Evolutionary conservation across 2,113 vertebrate species (phyloP), one percentile per base, ranked within the genome.

Genomic region (Xyrauchen texanus): DNA sequence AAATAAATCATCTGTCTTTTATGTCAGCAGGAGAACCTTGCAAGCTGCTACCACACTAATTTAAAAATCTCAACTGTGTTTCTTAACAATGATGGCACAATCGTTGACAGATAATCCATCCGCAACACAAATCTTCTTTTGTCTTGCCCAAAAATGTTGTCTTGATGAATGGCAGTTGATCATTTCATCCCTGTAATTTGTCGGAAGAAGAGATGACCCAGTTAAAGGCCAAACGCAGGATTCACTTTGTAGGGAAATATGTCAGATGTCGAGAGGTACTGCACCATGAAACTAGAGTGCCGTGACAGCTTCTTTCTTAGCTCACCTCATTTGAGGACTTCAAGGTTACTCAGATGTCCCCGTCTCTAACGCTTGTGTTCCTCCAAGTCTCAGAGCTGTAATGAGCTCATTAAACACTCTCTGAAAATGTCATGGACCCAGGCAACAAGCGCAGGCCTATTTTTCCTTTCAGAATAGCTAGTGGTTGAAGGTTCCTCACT

Each of bases 321-420:
- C 52, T 57, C 68, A 72, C 68, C 78, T 82, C 74, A 68, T 82
- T 67, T 72, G 47, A 69, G 68, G 80, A 71, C 61, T 64, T 69
- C 77, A 79, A 79, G 77, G 77, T 83, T 75, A 70, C 62, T 49
- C 65, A 58, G 51, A 76, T 55, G 77, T 62, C 77, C 76, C 71
- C 49, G 65, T 49, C 69, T 58, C n/a, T 55, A 46, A 53, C 5
- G 10, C 52, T 34, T 57, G 62, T 52, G 51, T 73, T 80, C 45
- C 62, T 52, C 65, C 64, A 65, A 80, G 45, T 53, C 79, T 71
- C 79, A 34, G 51, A 42, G 52, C 52, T 53, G 55, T 76, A 81
- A 81, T 76, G 79, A 79, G 76, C 70, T 81, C 83, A 81, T 84
- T 81, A 81, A 61, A 15, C 46, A 70, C 68, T 75, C 16, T 34